Evolutionary conservation across 2,113 vertebrate genomes (phyloP), one percentile per base, ranked within the genome.

Genomic region (Mionectes macconnelli): DNA sequence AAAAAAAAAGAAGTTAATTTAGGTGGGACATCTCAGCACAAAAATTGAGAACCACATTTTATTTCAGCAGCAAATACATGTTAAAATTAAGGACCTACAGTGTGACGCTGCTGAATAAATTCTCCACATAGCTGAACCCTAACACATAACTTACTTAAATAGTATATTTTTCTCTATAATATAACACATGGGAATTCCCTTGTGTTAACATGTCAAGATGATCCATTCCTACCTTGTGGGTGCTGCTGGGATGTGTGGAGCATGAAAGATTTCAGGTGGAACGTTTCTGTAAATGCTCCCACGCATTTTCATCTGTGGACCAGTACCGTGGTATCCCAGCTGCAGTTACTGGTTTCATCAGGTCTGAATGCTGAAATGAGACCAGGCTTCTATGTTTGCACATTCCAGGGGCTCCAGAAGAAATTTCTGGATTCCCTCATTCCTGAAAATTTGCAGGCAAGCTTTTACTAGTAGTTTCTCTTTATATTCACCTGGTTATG

Each of bases 41-140:
- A 40, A 39, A 64, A 73, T 4, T 42, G 56, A 77, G 72, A 76
- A 89, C 68, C 30, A 63, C 11, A n/a, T 75, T 90, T 82, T 68
- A 60, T 64, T 90, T 93, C 92, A 91, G 93, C 93, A 96, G 81
- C 93, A 94, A 89, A 60, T 37, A 76, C 47, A 11, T 12, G 20
- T 44, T 60, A 55, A 82, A 74, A 75, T 59, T 81, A 81, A 73
- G 74, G 76, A 79, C 53, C 35, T 67, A 42, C 47, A 77, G 31
- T 17, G 42, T 53, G 69, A 89, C 73, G 81, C 93, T 90, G 88
- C 85, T 90, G 93, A 90, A 59, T 77, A 52, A 74, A 52, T 63
- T 77, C 75, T 72, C 50, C 31, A 64, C 47, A 74, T 40, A 69
- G 56, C 60, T 81, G 60, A 93, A 84, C 59, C 35, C 56, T 72